Evolutionary conservation across 2,888 invertebrate genomes (phyloP), one percentile per base, ranked within the genome.

Genomic region (Rhingia campestris): DNA sequence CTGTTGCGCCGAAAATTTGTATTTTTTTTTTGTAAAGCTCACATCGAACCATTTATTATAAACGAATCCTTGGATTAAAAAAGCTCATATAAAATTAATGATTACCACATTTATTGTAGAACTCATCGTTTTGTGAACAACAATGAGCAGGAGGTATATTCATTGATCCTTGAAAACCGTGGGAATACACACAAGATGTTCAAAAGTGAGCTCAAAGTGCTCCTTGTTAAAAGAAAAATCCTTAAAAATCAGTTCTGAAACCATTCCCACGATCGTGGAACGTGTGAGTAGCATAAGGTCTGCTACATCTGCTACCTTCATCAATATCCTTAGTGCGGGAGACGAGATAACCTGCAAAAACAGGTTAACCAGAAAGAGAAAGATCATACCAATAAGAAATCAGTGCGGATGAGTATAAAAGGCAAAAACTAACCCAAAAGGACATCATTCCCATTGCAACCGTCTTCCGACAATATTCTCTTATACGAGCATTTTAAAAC

Each of bases 81-180:
- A 22, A 22, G 22, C 22, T 22, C 22, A 22, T 22, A 22, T 22
- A 22, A 22, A 22, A 22, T 22, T 2, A 2, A 96, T 97, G 88
- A 96, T 96, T 90, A 95, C 97, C 87, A 94, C 22, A 59, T 51
- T 33, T 73, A 37, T 87, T 43, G 67, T 32, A 45, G 10, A 66
- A 39, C 64, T 70, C 10, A 22, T 22, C 22, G 22, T 22, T 22
- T 22, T 22, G 22, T 22, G 22, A 22, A 2, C 22, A 22, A 22
- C 1, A 22, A 22, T 22, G 22, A 22, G 22, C 22, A 22, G 22
- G 22, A 22, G 22, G 22, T 22, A 22, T 2, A 22, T 22, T 22
- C 22, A 1, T 2, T 22, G 22, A 22, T 2, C 1, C 1, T 2
- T 10, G 10, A 3, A 9, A 9, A 49, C 37, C 80, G 80, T 81